Base-by-base conservation (phyloP, 2,113 vertebrate genomes). In the Arvicanthis niloticus region DNA sequence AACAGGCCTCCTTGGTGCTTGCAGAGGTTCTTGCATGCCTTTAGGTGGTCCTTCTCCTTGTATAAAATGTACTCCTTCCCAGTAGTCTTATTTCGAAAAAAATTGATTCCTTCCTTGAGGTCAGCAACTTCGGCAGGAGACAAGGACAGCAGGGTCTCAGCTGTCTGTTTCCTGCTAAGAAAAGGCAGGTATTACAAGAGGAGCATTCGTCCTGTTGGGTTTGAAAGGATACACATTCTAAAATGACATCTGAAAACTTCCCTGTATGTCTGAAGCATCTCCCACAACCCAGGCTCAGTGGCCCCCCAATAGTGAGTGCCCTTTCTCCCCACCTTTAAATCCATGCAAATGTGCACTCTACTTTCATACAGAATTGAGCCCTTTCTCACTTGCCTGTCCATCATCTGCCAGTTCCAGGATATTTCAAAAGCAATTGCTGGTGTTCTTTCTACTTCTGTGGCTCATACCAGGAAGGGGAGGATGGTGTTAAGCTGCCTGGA, bases 1-100 rank as follows among this genome's bases (percentile, higher is more conserved):
- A 99, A 99, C 12, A 98, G 82, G 15, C 99, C 99, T 42, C 99
- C 99, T 96, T 99, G 99, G 94, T 99, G 99, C 88, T 99, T 99
- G 97, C 99, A 99, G 88, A 98, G 89, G 81, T 99, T 99, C 91
- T 97, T 99, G 94, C 99, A 99, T 0, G 99, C 99, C 68, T 92
- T 97, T 15, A 99, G 2, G 7, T 26, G 78, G 0, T 81, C 29
- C 4, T 91, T 89, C 19, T 68, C 76, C 95, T 99, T 99, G 95
- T 98, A 99, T 1, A 99, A 95, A 87, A 99, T 99, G 96, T 98
- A 99, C 68, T 98, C 98, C 88, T 98, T 98, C 48, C 98, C 97
- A 0, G 98, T 98, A 48, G 88, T 94, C 72, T 98, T 98, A 88
- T 98, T 98, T 56, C 98, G 98, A 94, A 98, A 96, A 76, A 99